These are phyloP conservation scores for Piezodorus guildinii DNA, from an alignment of 1,140 invertebrate species.

Conservation along the genomic window DNA sequence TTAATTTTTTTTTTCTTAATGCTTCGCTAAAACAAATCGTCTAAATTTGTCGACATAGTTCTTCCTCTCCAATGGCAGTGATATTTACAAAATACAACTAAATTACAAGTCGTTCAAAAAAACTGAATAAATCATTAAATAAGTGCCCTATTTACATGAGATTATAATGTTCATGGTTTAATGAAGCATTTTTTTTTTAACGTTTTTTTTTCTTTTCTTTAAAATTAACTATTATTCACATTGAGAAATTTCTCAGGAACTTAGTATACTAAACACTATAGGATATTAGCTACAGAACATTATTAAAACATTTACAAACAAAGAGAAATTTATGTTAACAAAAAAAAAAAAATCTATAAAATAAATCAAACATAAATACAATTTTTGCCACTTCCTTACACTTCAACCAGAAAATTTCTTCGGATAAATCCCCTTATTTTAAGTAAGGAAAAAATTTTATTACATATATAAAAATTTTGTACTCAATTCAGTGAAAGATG, in stretches of 20 bases:
- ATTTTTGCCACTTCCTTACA: too few relatives aligned
- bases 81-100: neutral
- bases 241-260: constrained; percentile 5
- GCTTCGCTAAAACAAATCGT: constrained; percentile 1
- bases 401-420: too few relatives aligned
- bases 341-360: too few relatives aligned
- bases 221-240: constrained; percentile 3
- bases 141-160: neutral
- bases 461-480: neutral
- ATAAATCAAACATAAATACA: too few relatives aligned
- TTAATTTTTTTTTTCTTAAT: neutral
- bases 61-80: neutral
- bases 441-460: too few relatives aligned
- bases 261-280: constrained; percentile 1
- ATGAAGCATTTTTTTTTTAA: neutral
- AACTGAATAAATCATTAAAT: neutral
- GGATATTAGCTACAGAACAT: neutral
- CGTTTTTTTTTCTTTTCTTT: neutral
- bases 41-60: neutral
- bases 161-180: neutral
- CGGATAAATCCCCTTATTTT: too few relatives aligned
- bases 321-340: neutral
- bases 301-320: constrained; percentile 8
- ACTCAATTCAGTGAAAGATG: neutral
- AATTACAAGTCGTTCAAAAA: neutral